Evolutionary conservation across 2,797 vertebrate species (phyloP).

Genomic region (Ctenochaetus hawaiiensis): DNA sequence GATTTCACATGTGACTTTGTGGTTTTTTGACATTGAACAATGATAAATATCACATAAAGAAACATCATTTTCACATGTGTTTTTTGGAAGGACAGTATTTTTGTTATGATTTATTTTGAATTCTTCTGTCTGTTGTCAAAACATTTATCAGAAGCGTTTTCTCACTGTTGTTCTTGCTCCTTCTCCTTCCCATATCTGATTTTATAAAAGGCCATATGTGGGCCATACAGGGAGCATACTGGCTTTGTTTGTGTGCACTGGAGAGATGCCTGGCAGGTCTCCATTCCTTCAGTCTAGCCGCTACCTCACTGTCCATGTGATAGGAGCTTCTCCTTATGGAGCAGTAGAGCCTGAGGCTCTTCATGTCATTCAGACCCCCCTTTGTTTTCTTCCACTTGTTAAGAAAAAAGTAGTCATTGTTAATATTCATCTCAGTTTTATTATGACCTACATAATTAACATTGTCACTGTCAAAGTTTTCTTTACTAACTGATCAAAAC

Average conservation of each 20-base stretch:
- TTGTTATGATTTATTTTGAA: background rate
- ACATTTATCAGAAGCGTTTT: background rate
- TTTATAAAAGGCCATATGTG: background rate
- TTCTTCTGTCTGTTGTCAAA: no score
- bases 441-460: slow-evolving; percentile 1
- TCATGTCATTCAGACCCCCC: background rate
- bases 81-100: background rate
- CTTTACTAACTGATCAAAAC: background rate
- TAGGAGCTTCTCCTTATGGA: slow-evolving; percentile 24
- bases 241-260: background rate
- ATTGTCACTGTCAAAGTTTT: background rate
- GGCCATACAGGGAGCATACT: no score
- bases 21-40: background rate
- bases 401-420: background rate
- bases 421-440: background rate
- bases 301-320: background rate
- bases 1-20: background rate
- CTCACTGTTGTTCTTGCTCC: background rate
- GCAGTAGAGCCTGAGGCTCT: slow-evolving; percentile 18
- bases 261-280: background rate
- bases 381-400: background rate
- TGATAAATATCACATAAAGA: background rate
- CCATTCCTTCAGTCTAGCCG: background rate
- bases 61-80: background rate
- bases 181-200: background rate